Evolutionary conservation across 2,113 vertebrate genomes (phyloP).

Genomic region (Okapia johnstoni): DNA sequence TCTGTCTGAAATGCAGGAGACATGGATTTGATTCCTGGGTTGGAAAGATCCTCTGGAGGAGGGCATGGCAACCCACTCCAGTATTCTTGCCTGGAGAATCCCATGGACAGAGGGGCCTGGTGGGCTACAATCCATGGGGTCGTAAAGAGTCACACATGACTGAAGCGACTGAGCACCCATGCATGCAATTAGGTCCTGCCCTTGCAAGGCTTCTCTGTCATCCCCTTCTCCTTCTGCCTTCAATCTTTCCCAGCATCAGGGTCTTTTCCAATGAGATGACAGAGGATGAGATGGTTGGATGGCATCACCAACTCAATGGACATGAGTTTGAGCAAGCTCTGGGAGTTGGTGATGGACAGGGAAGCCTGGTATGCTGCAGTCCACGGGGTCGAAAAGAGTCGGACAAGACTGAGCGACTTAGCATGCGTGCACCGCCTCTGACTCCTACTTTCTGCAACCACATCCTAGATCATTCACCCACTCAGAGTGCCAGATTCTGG

Average conservation of each 20-base stretch:
- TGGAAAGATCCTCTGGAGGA: neutral
- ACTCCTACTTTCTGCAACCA: neutral
- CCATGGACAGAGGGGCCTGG: neutral
- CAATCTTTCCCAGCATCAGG: neutral
- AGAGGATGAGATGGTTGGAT: neutral
- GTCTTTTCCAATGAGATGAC: neutral
- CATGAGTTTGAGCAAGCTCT: neutral
- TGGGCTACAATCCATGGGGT: neutral
- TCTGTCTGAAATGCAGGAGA: neutral
- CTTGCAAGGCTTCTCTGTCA: neutral
- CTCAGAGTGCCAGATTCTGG: neutral
- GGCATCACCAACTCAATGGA: accelerated
- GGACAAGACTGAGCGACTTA: accelerated
- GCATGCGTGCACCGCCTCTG: neutral
- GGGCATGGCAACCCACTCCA: neutral
- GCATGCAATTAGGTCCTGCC: neutral
- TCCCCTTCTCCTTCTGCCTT: neutral
- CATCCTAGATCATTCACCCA: neutral
- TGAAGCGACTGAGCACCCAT: neutral
- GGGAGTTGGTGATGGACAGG: neutral
- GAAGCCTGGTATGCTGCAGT: neutral
- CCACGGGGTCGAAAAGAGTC: neutral
- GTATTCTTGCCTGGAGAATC: neutral
- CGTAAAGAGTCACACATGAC: neutral
- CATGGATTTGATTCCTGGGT: neutral